Conservation (phyloP, 2,888 invertebrate genomes). For the Pyrrhia umbra region DNA sequence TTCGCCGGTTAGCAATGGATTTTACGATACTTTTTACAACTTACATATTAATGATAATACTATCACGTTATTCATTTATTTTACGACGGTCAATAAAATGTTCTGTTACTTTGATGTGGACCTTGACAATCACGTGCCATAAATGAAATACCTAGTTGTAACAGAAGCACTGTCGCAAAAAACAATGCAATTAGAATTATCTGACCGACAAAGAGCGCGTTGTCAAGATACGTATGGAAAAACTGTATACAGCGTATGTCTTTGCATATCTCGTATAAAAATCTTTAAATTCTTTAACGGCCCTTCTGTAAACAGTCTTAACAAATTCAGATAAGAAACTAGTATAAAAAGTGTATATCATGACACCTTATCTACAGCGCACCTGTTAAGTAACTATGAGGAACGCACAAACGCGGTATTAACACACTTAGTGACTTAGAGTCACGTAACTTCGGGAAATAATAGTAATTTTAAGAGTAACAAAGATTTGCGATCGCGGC, state of each 20-base stretch:
- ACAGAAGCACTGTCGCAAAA: constrained; percentile 48
- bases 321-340: constrained; percentile 68
- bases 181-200: constrained; percentile 46
- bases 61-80: constrained; percentile 52
- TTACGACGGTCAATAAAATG: constrained; percentile 52
- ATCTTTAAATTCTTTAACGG: constrained; percentile 62
- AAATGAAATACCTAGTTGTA: constrained; percentile 50
- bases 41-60: constrained; percentile 51
- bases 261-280: constrained; percentile 27
- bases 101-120: constrained; percentile 40
- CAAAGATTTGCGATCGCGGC: constrained; percentile 63
- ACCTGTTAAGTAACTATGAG: constrained; percentile 67
- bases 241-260: constrained; percentile 20
- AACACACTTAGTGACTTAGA: constrained; percentile 59
- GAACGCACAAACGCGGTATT: constrained; percentile 53
- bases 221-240: constrained; percentile 17
- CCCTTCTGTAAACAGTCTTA: constrained; percentile 61
- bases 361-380: constrained; percentile 64
- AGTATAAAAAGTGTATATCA: constrained; percentile 64
- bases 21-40: constrained; percentile 64
- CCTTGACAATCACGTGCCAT: constrained; percentile 46
- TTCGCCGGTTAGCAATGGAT: constrained; percentile 79
- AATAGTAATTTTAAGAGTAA: constrained; percentile 62
- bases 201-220: constrained; percentile 17
- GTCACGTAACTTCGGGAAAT: constrained; percentile 67